phyloP scores from a whole-genome alignment of 2,888 invertebrate species.

The Drosophila pullipes region DNA sequence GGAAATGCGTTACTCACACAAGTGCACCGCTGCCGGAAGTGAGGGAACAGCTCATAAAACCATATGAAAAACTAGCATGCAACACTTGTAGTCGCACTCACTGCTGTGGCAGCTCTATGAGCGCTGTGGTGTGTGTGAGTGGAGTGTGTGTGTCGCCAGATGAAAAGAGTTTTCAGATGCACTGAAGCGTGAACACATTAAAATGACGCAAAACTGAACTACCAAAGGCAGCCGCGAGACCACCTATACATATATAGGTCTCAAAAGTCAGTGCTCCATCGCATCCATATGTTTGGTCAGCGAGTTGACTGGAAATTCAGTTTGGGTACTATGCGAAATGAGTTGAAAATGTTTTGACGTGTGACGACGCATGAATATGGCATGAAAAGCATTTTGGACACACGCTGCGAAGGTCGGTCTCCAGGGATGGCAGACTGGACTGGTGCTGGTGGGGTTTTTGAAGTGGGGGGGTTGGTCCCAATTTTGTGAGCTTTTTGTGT shows the following conservation, averaged over 20 bases:
- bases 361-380: constrained; percentile 53
- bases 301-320: constrained; percentile 8
- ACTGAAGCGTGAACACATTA: constrained; percentile 51
- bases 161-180: constrained; percentile 45
- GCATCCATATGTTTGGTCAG: constrained; percentile 16
- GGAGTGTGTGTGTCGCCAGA: constrained; percentile 34
- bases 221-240: constrained; percentile 34
- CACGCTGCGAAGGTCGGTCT: constrained; percentile 13
- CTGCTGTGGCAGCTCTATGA: constrained; percentile 6
- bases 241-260: constrained; percentile 6
- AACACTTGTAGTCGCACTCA: constrained; percentile 27
- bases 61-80: constrained; percentile 29
- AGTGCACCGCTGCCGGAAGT: constrained; percentile 49
- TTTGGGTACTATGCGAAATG: constrained; percentile 30
- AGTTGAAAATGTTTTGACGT: constrained; percentile 59
- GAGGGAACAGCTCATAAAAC: constrained; percentile 48
- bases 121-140: constrained; percentile 5
- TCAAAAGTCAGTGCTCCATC: constrained; percentile 18
- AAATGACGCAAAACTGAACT: constrained; percentile 52
- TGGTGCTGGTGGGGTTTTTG: not conserved
- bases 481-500: not conserved
- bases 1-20: constrained; percentile 66
- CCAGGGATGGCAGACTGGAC: not conserved
- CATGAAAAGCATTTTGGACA: constrained; percentile 36
- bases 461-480: not conserved